A percentile compares a stretch with the other conserved stretches of the same genome.
Conservation (phyloP, 2,888 invertebrate species). For the Apamea crenata region DNA sequence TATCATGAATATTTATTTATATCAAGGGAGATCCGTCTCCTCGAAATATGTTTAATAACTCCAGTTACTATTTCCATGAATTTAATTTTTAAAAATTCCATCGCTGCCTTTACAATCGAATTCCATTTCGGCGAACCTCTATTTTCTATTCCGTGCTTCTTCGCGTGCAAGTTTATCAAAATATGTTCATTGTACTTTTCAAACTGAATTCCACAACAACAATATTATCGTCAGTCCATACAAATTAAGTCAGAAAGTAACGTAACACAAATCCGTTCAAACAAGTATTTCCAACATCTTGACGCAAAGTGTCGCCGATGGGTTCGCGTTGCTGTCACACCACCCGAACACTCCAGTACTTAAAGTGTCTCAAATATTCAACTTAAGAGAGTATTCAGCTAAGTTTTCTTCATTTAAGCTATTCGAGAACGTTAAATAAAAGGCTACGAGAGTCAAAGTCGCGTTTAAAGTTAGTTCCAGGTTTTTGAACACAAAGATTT, state of each 20-base stretch:
- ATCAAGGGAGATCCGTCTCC: conserved; percentile 23
- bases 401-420: conserved; percentile 44
- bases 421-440: conserved; percentile 48
- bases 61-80: conserved; percentile 7
- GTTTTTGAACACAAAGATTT: conserved; percentile 38
- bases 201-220: not conserved
- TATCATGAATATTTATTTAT: conserved; percentile 48
- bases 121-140: not conserved
- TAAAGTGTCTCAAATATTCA: conserved; percentile 52
- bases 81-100: not conserved
- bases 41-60: conserved; percentile 39
- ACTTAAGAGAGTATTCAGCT: conserved; percentile 21
- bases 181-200: not conserved
- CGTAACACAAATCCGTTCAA: conserved; percentile 24
- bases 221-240: not conserved
- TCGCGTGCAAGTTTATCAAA: not conserved
- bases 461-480: conserved; percentile 28
- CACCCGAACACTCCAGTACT: conserved; percentile 29
- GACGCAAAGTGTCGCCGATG: conserved; percentile 24
- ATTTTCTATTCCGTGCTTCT: not conserved
- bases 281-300: conserved; percentile 14
- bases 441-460: conserved; percentile 29
- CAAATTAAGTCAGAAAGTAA: not conserved
- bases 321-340: conserved; percentile 28
- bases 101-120: not conserved